Conservation (phyloP, 2,113 vertebrate species). For the Aramus guarauna region DNA sequence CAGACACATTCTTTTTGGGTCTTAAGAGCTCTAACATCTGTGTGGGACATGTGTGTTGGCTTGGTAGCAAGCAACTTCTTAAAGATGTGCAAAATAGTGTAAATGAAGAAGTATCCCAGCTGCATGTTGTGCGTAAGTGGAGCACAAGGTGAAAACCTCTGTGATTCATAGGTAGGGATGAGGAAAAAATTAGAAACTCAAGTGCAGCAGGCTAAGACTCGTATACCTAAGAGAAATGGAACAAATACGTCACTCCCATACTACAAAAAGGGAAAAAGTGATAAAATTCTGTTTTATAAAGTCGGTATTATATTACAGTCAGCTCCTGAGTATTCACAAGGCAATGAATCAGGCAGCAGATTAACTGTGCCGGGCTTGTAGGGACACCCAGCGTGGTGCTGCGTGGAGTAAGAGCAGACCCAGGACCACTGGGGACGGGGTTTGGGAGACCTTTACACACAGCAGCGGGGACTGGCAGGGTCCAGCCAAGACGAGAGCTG, state of each 20-base stretch:
- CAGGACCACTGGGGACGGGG: not conserved
- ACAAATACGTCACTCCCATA: not conserved
- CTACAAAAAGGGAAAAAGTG: not conserved
- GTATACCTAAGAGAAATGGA: constrained; percentile 34
- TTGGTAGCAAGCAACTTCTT: not conserved
- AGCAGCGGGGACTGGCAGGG: fast-evolving
- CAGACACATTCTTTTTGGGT: not conserved
- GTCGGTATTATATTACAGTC: not conserved
- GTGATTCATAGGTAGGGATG: constrained; percentile 43
- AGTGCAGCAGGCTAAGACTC: not conserved
- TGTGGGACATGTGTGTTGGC: not conserved
- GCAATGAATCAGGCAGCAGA: not conserved
- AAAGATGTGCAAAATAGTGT: not conserved
- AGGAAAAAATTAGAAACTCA: constrained; percentile 5
- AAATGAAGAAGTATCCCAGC: constrained; percentile 23
- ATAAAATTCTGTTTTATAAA: constrained; percentile 28
- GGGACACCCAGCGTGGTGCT: not conserved
- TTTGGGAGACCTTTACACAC: fast-evolving
- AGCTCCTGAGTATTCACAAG: not conserved
- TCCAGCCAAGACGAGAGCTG: not conserved
- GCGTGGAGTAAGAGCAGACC: not conserved
- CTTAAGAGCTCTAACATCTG: constrained; percentile 58
- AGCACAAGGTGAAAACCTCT: not conserved
- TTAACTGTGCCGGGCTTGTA: not conserved
- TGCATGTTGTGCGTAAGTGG: not conserved